Percentiles rank a stretch among this genome's conserved stretches.
These are phyloP conservation scores for Holcopasites calliopsidis DNA, from an alignment of 1,140 invertebrate species.

Conservation along the genomic window DNA sequence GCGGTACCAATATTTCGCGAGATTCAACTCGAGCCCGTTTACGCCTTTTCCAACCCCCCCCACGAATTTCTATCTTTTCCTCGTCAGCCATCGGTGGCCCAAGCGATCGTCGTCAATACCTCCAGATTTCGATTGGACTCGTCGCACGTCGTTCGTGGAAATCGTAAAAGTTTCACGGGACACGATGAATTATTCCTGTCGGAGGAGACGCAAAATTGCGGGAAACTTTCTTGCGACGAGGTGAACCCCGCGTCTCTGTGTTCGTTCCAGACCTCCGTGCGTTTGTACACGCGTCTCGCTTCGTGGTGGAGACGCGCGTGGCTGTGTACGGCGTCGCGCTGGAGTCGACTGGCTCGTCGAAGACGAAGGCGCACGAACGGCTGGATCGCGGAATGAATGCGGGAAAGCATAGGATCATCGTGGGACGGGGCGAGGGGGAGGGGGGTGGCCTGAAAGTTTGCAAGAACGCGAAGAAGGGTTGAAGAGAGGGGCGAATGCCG, in stretches of 20 bases:
- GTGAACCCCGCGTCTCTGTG: conserved; percentile 26
- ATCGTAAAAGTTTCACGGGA: conserved; percentile 67
- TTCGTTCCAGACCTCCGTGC: background rate
- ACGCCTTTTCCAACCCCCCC: background rate
- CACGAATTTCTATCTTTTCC: background rate
- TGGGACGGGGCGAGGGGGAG: conserved; percentile 20
- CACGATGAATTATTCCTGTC: conserved; percentile 67
- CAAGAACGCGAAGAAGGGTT: conserved; percentile 55
- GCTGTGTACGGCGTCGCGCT: conserved; percentile 15
- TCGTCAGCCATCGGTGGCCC: background rate
- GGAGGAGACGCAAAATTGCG: conserved; percentile 64
- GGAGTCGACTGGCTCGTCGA: conserved; percentile 28
- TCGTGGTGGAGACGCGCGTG: background rate
- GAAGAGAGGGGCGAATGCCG: conserved; percentile 31
- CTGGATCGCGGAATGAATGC: conserved; percentile 61
- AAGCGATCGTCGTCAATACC: conserved; percentile 36
- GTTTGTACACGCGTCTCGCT: background rate
- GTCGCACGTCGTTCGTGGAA: conserved; percentile 60
- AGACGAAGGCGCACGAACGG: conserved; percentile 53
- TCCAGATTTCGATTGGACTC: conserved; percentile 61
- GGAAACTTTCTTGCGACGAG: conserved; percentile 60
- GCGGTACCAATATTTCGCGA: conserved; percentile 7
- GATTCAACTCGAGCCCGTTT: conserved; percentile 17
- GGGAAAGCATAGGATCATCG: conserved; percentile 59
- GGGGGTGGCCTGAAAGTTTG: conserved; percentile 31